Conservation (phyloP, 2,113 vertebrate genomes). For the Pterocles orientalis region DNA sequence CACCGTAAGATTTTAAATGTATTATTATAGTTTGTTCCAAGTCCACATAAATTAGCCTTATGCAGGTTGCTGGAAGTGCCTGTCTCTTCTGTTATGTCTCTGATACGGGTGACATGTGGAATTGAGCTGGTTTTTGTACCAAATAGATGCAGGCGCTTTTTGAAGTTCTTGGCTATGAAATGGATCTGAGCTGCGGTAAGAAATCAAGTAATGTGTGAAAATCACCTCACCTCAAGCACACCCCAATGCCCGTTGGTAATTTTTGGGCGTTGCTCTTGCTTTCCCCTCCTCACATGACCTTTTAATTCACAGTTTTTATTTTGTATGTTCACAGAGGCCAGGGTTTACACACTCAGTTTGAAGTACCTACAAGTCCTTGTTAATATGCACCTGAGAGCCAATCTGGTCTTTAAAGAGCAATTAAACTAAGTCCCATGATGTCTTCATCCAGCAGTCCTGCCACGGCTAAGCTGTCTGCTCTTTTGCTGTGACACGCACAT, state of each 20-base stretch:
- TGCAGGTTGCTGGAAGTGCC: neutral
- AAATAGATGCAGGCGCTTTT: neutral
- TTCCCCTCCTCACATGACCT: neutral
- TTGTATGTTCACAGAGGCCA: neutral
- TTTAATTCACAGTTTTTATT: neutral
- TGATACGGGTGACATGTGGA: neutral
- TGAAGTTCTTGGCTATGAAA: neutral
- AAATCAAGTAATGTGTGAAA: neutral
- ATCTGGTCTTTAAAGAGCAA: neutral
- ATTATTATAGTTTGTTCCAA: neutral
- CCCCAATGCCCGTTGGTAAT: neutral
- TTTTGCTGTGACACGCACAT: neutral
- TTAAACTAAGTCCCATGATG: neutral
- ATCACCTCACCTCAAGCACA: neutral
- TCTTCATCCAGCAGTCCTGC: neutral
- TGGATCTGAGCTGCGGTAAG: neutral
- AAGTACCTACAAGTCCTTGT: neutral
- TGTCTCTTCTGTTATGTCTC: neutral
- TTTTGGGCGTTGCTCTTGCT: neutral
- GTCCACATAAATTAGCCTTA: neutral
- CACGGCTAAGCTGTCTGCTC: neutral
- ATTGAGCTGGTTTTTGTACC: neutral
- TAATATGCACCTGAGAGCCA: neutral
- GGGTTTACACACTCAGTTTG: neutral
- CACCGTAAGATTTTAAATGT: neutral